Percentiles rank a stretch among this genome's conserved stretches.
phyloP scores from a whole-genome alignment of 2,888 invertebrate species.

The Drosophila neotestacea region DNA sequence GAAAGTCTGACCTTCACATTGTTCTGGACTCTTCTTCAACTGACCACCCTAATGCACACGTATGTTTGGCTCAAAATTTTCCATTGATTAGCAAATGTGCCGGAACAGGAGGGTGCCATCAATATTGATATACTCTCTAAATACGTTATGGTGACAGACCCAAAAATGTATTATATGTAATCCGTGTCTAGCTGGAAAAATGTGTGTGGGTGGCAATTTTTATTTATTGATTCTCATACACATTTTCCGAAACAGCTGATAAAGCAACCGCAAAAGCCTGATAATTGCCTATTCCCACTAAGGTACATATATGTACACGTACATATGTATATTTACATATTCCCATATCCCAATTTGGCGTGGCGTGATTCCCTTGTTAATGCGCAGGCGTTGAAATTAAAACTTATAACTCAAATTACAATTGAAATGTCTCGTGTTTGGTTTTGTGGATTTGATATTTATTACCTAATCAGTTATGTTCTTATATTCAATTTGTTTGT shows the following conservation, averaged over 20 bases:
- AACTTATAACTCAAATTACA: conserved; percentile 6
- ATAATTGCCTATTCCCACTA: conserved; percentile 25
- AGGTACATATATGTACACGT: background rate
- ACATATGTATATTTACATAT: conserved; percentile 1
- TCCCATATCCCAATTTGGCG: conserved; percentile 12
- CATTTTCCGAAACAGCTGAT: conserved; percentile 49
- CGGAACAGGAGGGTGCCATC: background rate
- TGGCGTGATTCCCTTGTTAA: conserved; percentile 31
- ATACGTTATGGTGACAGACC: background rate
- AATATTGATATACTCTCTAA: conserved; percentile 15
- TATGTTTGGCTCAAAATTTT: conserved; percentile 10
- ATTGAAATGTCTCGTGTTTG: conserved; percentile 13
- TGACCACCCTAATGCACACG: background rate
- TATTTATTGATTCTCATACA: conserved; percentile 39
- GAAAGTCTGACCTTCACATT: conserved; percentile 21
- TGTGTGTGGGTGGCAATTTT: conserved; percentile 11
- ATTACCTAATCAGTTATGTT: conserved; percentile 29
- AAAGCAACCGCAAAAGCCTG: conserved; percentile 18
- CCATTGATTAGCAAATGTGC: conserved; percentile 7
- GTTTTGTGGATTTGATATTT: conserved; percentile 19
- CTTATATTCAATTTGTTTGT: background rate
- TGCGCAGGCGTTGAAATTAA: conserved; percentile 41
- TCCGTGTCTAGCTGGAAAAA: background rate
- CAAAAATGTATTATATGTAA: conserved; percentile 11
- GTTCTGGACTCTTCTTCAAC: conserved; percentile 22